A percentile compares a stretch with the other conserved stretches of the same genome.
Conservation (phyloP, 2,113 vertebrate species). For the rat (Rattus norvegicus) region GRCr8 NC_086024.1:12527001-12527500, state of each 20-base stretch:
- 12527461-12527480: neutral
- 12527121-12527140: neutral
- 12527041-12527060: neutral
- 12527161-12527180: neutral
- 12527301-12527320: neutral
- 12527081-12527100: neutral
- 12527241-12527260: neutral
- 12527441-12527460: neutral
- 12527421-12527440: neutral
- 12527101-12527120: neutral
- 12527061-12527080: neutral
- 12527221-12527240: neutral
- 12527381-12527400: neutral
- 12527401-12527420: accelerated
- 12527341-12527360: neutral
- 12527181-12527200: neutral
- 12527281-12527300: neutral
- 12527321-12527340: neutral
- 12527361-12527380: neutral
- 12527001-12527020: neutral
- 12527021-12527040: no score
- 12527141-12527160: conserved; percentile 21
- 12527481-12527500: neutral
- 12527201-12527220: neutral
- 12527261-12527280: neutral